A percentile compares a stretch with the other conserved stretches of the same genome.
phyloP scores from a whole-genome alignment of 2,888 invertebrate species.

The Lithophane leautieri region DNA sequence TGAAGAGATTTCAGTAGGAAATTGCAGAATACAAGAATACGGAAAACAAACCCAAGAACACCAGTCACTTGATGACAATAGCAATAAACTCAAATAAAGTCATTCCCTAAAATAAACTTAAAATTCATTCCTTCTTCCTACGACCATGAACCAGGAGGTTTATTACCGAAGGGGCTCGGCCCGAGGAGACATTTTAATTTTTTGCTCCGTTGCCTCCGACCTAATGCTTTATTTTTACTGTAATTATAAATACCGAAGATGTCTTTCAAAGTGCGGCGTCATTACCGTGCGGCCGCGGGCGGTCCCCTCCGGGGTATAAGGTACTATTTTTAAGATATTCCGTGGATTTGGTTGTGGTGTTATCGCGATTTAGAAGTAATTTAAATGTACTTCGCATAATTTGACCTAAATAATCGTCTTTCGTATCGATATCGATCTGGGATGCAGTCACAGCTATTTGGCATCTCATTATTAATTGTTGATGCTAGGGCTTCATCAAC shows the following conservation, averaged over 20 bases:
- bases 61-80: conserved; percentile 23
- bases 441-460: too few species aligned
- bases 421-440: too few species aligned
- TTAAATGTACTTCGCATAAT: too few species aligned
- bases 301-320: conserved; percentile 19
- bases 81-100: conserved; percentile 50
- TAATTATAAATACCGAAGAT: conserved; percentile 81
- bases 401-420: too few species aligned
- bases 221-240: conserved; percentile 81
- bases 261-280: conserved; percentile 68
- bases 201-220: conserved; percentile 81
- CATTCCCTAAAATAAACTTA: conserved; percentile 27
- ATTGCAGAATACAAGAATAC: background rate
- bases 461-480: too few species aligned
- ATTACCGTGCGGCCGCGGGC: conserved; percentile 46
- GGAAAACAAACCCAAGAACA: background rate
- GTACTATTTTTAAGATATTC: conserved; percentile 29
- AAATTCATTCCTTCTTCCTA: conserved; percentile 38
- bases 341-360: background rate
- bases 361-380: background rate
- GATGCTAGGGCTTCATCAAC: too few species aligned
- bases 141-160: conserved; percentile 28
- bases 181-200: conserved; percentile 82
- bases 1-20: background rate
- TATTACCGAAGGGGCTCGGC: conserved; percentile 45